phyloP scores from a whole-genome alignment of 2,888 invertebrate species.

The Omphaloscelis lunosa region DNA sequence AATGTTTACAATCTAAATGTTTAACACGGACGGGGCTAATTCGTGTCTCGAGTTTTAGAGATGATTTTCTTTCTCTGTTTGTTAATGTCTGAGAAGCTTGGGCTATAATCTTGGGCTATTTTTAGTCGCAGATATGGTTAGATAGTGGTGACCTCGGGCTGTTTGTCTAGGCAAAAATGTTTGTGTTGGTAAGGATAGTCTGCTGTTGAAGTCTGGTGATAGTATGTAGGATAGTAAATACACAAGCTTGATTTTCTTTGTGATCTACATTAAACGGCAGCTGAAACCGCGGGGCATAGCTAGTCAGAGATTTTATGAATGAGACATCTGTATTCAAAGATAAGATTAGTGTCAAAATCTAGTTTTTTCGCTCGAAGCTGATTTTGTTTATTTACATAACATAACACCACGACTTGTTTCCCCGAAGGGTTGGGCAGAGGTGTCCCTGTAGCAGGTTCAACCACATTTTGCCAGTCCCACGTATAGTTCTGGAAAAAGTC shows the following conservation, averaged over 20 bases:
- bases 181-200: background rate
- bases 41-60: conserved; percentile 33
- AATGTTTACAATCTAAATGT: conserved; percentile 61
- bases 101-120: background rate
- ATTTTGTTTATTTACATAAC: too few relatives aligned
- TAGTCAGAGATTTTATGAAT: background rate
- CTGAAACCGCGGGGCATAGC: too few relatives aligned
- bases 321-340: background rate
- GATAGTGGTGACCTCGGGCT: background rate
- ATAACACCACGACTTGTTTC: too few relatives aligned
- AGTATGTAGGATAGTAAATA: background rate
- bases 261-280: too few relatives aligned
- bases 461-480: too few relatives aligned
- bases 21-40: conserved; percentile 39
- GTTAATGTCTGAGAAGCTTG: conserved; percentile 14
- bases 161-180: conserved; percentile 1
- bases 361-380: too few relatives aligned
- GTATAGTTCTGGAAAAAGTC: too few relatives aligned
- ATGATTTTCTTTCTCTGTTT: conserved; percentile 30
- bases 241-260: background rate
- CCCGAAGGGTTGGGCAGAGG: too few relatives aligned
- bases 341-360: background rate
- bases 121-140: conserved; percentile 18
- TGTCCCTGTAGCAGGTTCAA: too few relatives aligned
- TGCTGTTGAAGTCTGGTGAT: background rate